Evolutionary conservation across 2,797 vertebrate species (phyloP).

Genomic region (Microchirus variegatus): DNA sequence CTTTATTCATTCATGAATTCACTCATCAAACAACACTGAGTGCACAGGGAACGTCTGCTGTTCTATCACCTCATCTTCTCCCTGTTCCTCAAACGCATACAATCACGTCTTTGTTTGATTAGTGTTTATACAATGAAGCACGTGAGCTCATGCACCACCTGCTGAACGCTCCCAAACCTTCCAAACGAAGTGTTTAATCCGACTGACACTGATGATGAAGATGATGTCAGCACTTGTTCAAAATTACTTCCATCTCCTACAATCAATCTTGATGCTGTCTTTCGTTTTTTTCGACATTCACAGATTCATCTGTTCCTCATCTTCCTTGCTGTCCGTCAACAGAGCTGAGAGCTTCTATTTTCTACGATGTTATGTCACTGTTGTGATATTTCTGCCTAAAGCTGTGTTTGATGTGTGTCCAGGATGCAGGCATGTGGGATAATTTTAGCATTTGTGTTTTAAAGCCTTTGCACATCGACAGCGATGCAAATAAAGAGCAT

Average conservation of each 20-base stretch:
- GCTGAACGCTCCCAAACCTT: not conserved
- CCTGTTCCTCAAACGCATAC: constrained; percentile 24
- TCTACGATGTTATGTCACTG: no score
- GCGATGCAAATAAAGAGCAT: no score
- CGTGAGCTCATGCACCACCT: constrained; percentile 28
- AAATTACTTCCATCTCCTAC: not conserved
- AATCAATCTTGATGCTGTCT: not conserved
- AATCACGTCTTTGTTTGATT: constrained; percentile 31
- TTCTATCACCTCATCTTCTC: constrained; percentile 25
- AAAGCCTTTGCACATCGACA: no score
- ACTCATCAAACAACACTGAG: no score
- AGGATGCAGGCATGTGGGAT: no score
- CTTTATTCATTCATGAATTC: no score
- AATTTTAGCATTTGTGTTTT: no score
- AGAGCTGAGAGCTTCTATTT: not conserved
- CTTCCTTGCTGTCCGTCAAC: not conserved
- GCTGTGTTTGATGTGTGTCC: no score
- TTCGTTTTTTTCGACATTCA: not conserved
- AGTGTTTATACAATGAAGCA: constrained; percentile 27
- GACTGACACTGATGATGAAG: not conserved
- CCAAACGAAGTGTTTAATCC: constrained; percentile 1
- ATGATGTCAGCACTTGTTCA: constrained; percentile 9
- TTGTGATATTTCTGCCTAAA: no score
- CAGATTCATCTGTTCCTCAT: not conserved
- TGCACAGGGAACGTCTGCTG: constrained; percentile 12